These are phyloP conservation scores for Dreissena rostriformis DNA, from an alignment of 1,140 invertebrate species.

Conservation along the genomic window DNA sequence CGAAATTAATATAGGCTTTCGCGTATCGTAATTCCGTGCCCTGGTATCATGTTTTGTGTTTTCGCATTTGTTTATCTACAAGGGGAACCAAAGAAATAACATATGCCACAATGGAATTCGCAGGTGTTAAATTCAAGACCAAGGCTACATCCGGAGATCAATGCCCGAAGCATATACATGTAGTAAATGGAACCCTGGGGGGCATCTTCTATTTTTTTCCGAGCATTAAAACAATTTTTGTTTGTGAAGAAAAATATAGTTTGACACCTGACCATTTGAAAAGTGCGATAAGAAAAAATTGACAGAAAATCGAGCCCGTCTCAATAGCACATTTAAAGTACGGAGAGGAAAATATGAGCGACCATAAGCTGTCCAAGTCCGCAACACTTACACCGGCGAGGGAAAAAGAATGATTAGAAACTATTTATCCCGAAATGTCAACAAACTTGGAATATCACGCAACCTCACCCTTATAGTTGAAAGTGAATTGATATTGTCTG, in stretches of 20 bases:
- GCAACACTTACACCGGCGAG: slow-evolving; percentile 15
- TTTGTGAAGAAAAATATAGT: slow-evolving; percentile 50
- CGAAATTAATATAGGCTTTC: no score
- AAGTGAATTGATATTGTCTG: slow-evolving; percentile 12
- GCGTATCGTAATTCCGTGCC: no score
- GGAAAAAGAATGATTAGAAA: slow-evolving; percentile 44
- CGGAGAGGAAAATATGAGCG: slow-evolving; percentile 25
- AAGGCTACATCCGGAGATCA: slow-evolving; percentile 8
- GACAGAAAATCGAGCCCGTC: slow-evolving; percentile 19
- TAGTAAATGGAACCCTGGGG: slow-evolving; percentile 19
- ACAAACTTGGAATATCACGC: neutral
- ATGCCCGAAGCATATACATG: slow-evolving; percentile 34
- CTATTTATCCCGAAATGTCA: slow-evolving; percentile 31
- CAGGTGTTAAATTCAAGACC: slow-evolving; percentile 44
- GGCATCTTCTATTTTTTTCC: neutral
- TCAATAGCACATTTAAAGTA: slow-evolving; percentile 42
- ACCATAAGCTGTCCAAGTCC: slow-evolving; percentile 29
- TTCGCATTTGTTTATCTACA: no score
- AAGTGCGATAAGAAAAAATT: slow-evolving; percentile 24
- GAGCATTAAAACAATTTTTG: neutral
- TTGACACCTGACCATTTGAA: slow-evolving; percentile 52
- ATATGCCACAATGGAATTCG: slow-evolving; percentile 28
- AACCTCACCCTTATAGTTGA: slow-evolving; percentile 34
- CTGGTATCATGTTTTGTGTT: no score
- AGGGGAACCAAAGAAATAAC: no score